phyloP scores from a whole-genome alignment of 2,888 invertebrate species.

The Pristionchus entomophagus region DNA sequence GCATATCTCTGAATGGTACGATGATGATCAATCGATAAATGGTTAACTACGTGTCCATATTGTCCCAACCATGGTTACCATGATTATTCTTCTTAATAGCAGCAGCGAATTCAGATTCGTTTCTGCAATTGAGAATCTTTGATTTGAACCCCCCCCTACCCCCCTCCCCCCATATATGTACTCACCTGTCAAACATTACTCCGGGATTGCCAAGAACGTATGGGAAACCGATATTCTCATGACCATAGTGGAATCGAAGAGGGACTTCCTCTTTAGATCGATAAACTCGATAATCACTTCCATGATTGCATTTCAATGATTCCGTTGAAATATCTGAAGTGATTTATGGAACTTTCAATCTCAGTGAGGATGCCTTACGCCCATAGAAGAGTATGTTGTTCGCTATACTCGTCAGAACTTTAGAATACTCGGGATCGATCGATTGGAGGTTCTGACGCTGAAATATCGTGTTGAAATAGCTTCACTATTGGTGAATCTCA shows the following conservation, averaged over 20 bases:
- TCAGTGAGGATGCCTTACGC: not conserved
- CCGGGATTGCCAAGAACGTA: slow-evolving; percentile 33
- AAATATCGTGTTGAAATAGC: not conserved
- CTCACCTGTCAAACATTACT: not conserved
- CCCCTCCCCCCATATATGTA: not conserved
- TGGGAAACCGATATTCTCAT: slow-evolving; percentile 35
- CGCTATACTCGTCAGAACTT: not conserved
- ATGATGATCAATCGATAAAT: too few relatives aligned
- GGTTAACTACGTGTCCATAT: slow-evolving; percentile 33
- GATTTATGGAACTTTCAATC: not conserved
- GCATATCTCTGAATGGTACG: slow-evolving; percentile 52
- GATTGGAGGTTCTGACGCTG: not conserved
- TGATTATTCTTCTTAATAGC: not conserved
- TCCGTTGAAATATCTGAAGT: not conserved
- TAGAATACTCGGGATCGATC: not conserved
- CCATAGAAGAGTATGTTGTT: slow-evolving; percentile 14
- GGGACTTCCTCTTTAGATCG: not conserved
- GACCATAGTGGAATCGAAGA: slow-evolving; percentile 20
- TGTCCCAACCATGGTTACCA: slow-evolving; percentile 40
- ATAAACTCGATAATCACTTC: slow-evolving; percentile 28
- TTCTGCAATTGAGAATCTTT: not conserved
- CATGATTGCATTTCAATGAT: not conserved
- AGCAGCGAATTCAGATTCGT: not conserved
- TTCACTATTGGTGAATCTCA: not conserved
- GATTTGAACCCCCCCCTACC: too few relatives aligned